Conservation (phyloP, 2,888 invertebrate genomes). For the Apotomis capreana region DNA sequence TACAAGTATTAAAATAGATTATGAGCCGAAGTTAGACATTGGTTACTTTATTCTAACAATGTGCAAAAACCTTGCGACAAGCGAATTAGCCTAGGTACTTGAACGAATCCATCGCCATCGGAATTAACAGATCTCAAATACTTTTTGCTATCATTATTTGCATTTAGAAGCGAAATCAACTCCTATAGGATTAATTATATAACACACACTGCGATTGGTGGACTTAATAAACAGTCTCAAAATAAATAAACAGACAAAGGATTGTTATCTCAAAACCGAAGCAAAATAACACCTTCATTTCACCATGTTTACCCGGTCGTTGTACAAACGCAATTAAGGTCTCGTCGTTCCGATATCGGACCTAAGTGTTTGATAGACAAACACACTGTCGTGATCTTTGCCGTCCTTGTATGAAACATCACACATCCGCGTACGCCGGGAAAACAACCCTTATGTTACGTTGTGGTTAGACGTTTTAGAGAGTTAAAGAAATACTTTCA, state of each 20-base stretch:
- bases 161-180: no score
- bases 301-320: slow-evolving; percentile 41
- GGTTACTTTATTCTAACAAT: no score
- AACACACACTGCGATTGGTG: background rate
- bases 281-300: slow-evolving; percentile 45
- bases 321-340: slow-evolving; percentile 40
- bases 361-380: slow-evolving; percentile 52
- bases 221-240: slow-evolving; percentile 7
- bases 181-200: no score
- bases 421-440: background rate
- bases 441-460: background rate
- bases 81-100: no score
- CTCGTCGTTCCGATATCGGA: slow-evolving; percentile 35
- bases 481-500: no score
- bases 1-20: no score
- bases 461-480: background rate
- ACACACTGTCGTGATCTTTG: slow-evolving; percentile 63
- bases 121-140: no score
- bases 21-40: no score
- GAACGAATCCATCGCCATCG: no score
- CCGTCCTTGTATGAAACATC: slow-evolving; percentile 31
- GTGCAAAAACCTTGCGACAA: no score
- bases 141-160: no score
- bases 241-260: slow-evolving; percentile 50
- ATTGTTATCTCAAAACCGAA: slow-evolving; percentile 49